Conservation (phyloP, 2,888 invertebrate species). For the Apodemia duryi region DNA sequence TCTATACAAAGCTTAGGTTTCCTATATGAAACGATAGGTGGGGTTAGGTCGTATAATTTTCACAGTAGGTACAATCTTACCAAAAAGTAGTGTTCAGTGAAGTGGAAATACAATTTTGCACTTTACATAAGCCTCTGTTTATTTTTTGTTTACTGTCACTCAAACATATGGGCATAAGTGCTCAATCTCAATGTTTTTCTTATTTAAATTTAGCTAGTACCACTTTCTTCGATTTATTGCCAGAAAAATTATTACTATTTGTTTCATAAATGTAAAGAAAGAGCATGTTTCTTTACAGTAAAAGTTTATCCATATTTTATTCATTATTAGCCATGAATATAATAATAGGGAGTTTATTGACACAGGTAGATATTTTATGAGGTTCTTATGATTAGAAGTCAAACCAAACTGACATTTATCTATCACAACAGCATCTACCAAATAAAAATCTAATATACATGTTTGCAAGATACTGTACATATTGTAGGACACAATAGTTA, state of each 20-base stretch:
- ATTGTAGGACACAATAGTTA: no score
- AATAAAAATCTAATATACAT: no score
- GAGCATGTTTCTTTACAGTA: not conserved
- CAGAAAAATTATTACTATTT: not conserved
- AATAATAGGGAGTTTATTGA: no score
- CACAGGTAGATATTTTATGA: no score
- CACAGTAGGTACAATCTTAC: conserved; percentile 10
- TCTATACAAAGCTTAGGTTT: conserved; percentile 36
- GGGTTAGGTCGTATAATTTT: conserved; percentile 59
- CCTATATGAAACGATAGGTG: conserved; percentile 51
- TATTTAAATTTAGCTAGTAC: not conserved
- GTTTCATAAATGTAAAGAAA: no score
- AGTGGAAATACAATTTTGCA: not conserved
- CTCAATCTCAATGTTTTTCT: not conserved
- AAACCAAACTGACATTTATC: no score
- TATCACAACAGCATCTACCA: no score
- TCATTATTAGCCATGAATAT: no score
- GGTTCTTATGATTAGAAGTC: no score
- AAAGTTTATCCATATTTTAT: no score
- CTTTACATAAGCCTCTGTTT: not conserved
- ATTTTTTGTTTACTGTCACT: not conserved
- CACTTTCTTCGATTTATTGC: not conserved
- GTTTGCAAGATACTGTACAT: no score
- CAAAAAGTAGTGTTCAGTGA: not conserved
- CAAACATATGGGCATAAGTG: not conserved